Conservation (phyloP, 1,140 invertebrate species). For the Ceratosolen fusciceps region DNA sequence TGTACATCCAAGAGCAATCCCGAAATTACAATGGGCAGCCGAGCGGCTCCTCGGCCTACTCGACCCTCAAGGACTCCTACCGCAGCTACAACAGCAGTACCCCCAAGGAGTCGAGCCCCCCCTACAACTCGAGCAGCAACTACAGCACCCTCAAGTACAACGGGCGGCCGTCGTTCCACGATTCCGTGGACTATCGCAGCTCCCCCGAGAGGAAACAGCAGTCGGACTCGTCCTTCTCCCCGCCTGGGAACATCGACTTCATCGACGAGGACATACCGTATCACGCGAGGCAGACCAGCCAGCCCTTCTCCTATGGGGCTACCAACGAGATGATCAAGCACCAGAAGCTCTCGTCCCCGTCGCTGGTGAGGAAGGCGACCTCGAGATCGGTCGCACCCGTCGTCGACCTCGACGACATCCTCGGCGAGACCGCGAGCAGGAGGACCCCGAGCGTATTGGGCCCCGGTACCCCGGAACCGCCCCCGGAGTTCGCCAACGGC, state of each 20-base stretch:
- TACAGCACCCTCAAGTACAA: conserved; percentile 66
- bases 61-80: conserved; percentile 66
- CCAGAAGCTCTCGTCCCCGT: conserved; percentile 80
- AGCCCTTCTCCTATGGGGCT: conserved; percentile 85
- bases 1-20: conserved; percentile 65
- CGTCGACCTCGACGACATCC: conserved; percentile 72
- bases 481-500: conserved; percentile 65
- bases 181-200: conserved; percentile 58
- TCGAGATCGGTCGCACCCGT: conserved; percentile 66
- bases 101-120: conserved; percentile 62
- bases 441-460: conserved; percentile 58
- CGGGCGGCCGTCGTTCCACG: conserved; percentile 42
- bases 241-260: conserved; percentile 65
- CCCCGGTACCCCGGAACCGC: conserved; percentile 60
- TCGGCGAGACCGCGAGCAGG: conserved; percentile 56
- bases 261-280: conserved; percentile 81
- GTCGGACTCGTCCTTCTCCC: conserved; percentile 63
- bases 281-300: conserved; percentile 84
- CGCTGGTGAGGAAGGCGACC: conserved; percentile 79
- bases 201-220: conserved; percentile 55
- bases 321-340: conserved; percentile 75
- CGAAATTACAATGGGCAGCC: conserved; percentile 61
- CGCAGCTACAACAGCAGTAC: conserved; percentile 58
- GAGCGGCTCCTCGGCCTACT: conserved; percentile 63
- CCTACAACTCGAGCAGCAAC: conserved; percentile 61